phyloP scores from a whole-genome alignment of 2,113 vertebrate genomes.

The Passerina amoena region DNA sequence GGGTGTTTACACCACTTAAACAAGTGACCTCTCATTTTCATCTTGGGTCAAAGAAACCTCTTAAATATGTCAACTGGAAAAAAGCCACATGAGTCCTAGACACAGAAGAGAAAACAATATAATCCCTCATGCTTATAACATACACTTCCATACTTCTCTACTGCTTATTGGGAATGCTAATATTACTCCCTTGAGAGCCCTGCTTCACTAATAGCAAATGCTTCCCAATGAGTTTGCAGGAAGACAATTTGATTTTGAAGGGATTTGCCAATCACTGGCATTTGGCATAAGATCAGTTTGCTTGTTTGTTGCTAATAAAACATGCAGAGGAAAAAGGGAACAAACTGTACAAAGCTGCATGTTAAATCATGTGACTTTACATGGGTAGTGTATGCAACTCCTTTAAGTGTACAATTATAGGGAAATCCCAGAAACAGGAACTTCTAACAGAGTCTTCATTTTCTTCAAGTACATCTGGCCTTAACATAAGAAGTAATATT shows the following conservation, averaged over 20 bases:
- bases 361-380: background rate
- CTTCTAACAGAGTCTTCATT: background rate
- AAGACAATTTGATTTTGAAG: background rate
- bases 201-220: background rate
- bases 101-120: background rate
- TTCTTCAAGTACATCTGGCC: background rate
- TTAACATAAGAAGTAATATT: background rate
- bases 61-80: background rate
- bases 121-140: background rate
- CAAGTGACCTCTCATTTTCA: background rate
- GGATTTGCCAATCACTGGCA: background rate
- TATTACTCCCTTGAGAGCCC: background rate
- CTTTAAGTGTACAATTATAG: background rate
- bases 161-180: background rate
- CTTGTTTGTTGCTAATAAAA: background rate
- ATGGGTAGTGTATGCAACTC: background rate
- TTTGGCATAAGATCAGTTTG: background rate
- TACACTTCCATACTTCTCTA: background rate
- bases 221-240: background rate
- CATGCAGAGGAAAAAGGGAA: background rate
- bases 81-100: background rate
- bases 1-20: background rate
- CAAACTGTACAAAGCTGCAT: background rate
- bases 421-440: background rate
- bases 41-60: background rate